Conservation (phyloP, 2,888 invertebrate genomes). For the Malachius bipustulatus region DNA sequence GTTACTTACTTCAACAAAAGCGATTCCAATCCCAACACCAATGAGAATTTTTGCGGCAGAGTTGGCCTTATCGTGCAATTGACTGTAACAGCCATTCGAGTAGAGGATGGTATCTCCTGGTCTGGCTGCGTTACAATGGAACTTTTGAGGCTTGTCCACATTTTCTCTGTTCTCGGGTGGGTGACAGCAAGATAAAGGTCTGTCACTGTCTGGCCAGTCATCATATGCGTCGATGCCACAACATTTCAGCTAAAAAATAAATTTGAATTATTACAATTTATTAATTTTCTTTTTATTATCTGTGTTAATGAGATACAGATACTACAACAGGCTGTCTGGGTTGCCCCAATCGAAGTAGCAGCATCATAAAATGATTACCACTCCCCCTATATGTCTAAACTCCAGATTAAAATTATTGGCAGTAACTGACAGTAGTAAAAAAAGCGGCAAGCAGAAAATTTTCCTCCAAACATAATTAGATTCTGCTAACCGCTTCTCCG, state of each 20-base stretch:
- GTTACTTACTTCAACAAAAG: slow-evolving; percentile 43
- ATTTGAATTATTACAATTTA: no score
- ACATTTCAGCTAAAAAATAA: slow-evolving; percentile 40
- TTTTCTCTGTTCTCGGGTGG: slow-evolving; percentile 24
- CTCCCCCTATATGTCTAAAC: no score
- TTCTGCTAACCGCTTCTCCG: no score
- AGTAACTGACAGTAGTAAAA: no score
- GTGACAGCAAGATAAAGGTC: slow-evolving; percentile 54
- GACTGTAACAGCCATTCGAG: slow-evolving; percentile 44
- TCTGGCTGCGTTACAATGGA: slow-evolving; percentile 28
- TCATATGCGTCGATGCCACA: slow-evolving; percentile 32
- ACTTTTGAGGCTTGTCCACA: slow-evolving; percentile 24
- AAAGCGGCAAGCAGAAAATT: no score
- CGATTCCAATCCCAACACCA: slow-evolving; percentile 53
- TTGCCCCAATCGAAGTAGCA: no score
- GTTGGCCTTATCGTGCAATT: slow-evolving; percentile 43
- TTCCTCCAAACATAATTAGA: no score
- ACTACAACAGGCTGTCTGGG: no score
- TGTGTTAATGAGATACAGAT: no score
- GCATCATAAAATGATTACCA: no score
- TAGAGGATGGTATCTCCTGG: slow-evolving; percentile 30
- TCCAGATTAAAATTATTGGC: no score
- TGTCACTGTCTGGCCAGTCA: slow-evolving; percentile 30
- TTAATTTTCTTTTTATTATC: no score
- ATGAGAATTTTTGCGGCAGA: slow-evolving; percentile 45